phyloP scores from a whole-genome alignment of 2,888 invertebrate species.

The Caenorhabditis sp. region DNA sequence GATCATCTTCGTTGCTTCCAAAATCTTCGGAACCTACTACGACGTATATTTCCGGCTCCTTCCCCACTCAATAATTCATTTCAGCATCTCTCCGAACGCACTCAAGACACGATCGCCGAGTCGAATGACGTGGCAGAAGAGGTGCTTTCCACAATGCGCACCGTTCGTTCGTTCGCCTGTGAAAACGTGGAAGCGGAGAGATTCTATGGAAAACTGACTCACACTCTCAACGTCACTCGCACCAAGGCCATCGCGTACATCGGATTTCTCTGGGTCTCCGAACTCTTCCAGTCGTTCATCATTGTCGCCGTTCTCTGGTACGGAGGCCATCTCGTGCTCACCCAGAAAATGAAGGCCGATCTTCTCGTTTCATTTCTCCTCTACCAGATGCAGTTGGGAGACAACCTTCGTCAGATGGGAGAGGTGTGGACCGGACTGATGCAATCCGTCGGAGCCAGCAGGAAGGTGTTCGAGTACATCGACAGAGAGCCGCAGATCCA shows the following conservation, averaged over 20 bases:
- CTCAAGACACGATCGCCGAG: slow-evolving; percentile 80
- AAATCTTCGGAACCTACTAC: slow-evolving; percentile 80
- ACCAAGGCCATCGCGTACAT: slow-evolving; percentile 77
- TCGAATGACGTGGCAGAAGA: slow-evolving; percentile 81
- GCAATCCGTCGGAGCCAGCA: slow-evolving; percentile 81
- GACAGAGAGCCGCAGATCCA: slow-evolving; percentile 79
- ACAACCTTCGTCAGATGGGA: slow-evolving; percentile 79
- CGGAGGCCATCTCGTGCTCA: slow-evolving; percentile 80
- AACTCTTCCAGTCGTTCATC: slow-evolving; percentile 78
- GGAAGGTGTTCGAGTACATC: slow-evolving; percentile 80
- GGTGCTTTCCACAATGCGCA: slow-evolving; percentile 80
- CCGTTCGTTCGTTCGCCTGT: slow-evolving; percentile 81
- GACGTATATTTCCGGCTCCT: slow-evolving; percentile 72
- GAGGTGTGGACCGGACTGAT: slow-evolving; percentile 81
- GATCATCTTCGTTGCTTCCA: slow-evolving; percentile 79
- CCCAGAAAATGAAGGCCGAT: slow-evolving; percentile 76
- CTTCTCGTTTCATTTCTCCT: slow-evolving; percentile 80
- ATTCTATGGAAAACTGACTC: slow-evolving; percentile 73
- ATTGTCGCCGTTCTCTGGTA: slow-evolving; percentile 80
- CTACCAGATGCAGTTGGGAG: slow-evolving; percentile 81
- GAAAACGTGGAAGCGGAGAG: slow-evolving; percentile 79
- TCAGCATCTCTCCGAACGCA: slow-evolving; percentile 76
- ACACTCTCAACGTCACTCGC: slow-evolving; percentile 73
- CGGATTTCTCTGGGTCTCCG: slow-evolving; percentile 76
- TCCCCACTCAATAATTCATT: slow-evolving; percentile 10